These are phyloP conservation scores for Melinaea marsaeus DNA, from an alignment of 2,888 invertebrate species.

Conservation along the genomic window DNA sequence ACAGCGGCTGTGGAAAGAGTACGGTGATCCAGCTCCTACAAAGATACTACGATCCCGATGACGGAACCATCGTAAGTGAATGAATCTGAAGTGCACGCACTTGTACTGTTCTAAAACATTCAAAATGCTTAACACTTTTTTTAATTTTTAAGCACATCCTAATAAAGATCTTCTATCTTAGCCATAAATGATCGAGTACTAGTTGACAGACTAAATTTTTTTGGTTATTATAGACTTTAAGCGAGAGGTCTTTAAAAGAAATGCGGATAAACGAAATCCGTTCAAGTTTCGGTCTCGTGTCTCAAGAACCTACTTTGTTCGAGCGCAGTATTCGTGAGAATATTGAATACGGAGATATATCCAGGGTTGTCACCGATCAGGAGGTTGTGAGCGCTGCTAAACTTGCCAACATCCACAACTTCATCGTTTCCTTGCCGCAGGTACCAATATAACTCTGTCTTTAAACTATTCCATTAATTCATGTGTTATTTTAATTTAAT, in stretches of 20 bases:
- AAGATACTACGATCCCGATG: slow-evolving; percentile 86
- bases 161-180: background rate
- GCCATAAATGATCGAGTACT: too few species aligned
- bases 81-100: background rate
- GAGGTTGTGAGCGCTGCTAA: slow-evolving; percentile 88
- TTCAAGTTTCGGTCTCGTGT: slow-evolving; percentile 85
- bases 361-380: slow-evolving; percentile 72
- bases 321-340: slow-evolving; percentile 92
- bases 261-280: slow-evolving; percentile 8
- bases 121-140: background rate
- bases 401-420: slow-evolving; percentile 92
- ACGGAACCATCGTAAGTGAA: slow-evolving; percentile 78
- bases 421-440: slow-evolving; percentile 87
- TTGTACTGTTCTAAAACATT: too few species aligned
- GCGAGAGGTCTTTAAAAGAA: slow-evolving; percentile 6
- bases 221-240: slow-evolving; percentile 12
- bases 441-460: slow-evolving; percentile 11
- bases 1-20: slow-evolving; percentile 91
- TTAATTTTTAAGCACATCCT: background rate
- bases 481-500: slow-evolving; percentile 20
- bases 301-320: slow-evolving; percentile 95
- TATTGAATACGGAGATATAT: slow-evolving; percentile 93
- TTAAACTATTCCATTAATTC: slow-evolving; percentile 1
- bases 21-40: slow-evolving; percentile 88
- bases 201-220: too few species aligned